A percentile compares a stretch with the other conserved stretches of the same genome.
phyloP scores from a whole-genome alignment of 30 jellyfish, hydroid and myxozoan species.

The Cassiopea andromeda region DNA sequence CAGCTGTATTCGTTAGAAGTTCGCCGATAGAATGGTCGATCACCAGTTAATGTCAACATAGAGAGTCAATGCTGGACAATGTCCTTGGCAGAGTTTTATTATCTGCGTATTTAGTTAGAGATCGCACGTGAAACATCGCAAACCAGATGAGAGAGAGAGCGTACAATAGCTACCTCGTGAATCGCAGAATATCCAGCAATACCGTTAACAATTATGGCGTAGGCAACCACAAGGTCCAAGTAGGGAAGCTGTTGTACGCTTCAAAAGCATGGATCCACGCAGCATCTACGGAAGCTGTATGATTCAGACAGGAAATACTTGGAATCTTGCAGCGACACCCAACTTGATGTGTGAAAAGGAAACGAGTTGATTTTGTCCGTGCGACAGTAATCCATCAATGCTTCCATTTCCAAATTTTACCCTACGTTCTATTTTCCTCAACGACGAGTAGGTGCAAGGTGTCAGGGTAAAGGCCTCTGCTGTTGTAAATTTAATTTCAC shows the following conservation, averaged over 20 bases:
- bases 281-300: conserved; percentile 49
- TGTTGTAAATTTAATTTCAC: too few species aligned
- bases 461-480: too few species aligned
- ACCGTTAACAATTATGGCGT: conserved; percentile 31
- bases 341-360: conserved; percentile 67
- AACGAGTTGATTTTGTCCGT: conserved; percentile 6
- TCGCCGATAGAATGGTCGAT: conserved; percentile 64
- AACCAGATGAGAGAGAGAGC: conserved; percentile 17
- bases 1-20: conserved; percentile 46
- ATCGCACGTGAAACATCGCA: conserved; percentile 40
- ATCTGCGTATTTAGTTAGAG: conserved; percentile 23
- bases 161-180: conserved; percentile 7
- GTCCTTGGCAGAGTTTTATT: conserved; percentile 9
- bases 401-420: conserved; percentile 32
- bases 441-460: too few species aligned
- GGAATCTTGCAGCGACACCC: conserved; percentile 51
- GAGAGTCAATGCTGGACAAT: conserved; percentile 49
- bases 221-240: conserved; percentile 10
- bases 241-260: conserved; percentile 15
- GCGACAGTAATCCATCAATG: conserved; percentile 79
- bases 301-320: conserved; percentile 76
- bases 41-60: conserved; percentile 80
- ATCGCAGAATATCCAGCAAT: background rate
- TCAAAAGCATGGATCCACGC: conserved; percentile 17
- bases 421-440: background rate